phyloP scores from a whole-genome alignment of 2,888 invertebrate species.

The Drosophila acutilabella region DNA sequence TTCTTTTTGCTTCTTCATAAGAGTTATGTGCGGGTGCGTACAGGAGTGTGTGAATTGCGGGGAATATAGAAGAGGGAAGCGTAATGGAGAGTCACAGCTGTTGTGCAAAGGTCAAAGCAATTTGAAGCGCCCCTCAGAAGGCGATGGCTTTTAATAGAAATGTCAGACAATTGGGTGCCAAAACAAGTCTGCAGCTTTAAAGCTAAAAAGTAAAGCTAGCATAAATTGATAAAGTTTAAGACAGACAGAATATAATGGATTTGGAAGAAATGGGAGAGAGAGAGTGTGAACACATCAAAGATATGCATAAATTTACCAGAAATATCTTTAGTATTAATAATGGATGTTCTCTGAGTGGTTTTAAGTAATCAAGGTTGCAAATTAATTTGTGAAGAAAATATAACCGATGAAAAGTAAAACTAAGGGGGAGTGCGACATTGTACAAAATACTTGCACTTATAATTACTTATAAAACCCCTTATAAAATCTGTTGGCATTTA shows the following conservation, averaged over 20 bases:
- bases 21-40: conserved; percentile 66
- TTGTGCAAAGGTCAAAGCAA: conserved; percentile 81
- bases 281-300: no score
- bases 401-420: no score
- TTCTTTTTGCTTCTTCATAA: conserved; percentile 48
- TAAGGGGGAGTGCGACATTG: no score
- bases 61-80: conserved; percentile 9
- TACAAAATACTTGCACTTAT: no score
- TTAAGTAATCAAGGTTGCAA: no score
- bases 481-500: no score
- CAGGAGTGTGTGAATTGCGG: conserved; percentile 5
- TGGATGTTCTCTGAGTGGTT: no score
- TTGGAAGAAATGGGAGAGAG: background rate
- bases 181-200: conserved; percentile 47
- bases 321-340: no score
- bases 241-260: background rate
- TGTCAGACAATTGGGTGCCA: conserved; percentile 68
- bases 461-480: no score
- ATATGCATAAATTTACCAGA: no score
- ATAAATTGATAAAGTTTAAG: conserved; percentile 21
- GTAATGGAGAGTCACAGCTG: conserved; percentile 73
- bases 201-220: conserved; percentile 14
- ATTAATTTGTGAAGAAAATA: no score
- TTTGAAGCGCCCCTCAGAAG: conserved; percentile 66
- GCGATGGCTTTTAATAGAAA: conserved; percentile 78